phyloP scores from a whole-genome alignment of 1,140 invertebrate genomes.

The Drosophila azteca region DNA sequence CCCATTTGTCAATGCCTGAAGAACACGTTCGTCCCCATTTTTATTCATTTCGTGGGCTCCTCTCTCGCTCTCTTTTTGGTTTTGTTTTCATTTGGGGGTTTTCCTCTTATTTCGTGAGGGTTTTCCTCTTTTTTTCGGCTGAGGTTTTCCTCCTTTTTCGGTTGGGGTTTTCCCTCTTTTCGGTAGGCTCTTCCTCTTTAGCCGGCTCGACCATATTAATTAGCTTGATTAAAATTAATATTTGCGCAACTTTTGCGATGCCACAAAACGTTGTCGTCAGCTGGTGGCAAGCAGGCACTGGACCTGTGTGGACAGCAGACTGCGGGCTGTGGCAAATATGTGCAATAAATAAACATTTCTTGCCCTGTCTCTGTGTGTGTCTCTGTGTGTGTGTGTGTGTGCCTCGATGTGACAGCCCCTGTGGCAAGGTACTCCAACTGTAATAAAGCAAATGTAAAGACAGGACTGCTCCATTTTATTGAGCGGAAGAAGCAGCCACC shows the following conservation, averaged over 20 bases:
- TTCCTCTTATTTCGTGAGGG: background rate
- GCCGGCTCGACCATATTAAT: constrained; percentile 77
- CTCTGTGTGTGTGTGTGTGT: too few relatives aligned
- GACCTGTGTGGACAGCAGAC: background rate
- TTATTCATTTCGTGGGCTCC: constrained; percentile 49
- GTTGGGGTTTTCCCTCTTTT: background rate
- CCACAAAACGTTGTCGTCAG: constrained; percentile 42
- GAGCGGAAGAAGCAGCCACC: constrained; percentile 65
- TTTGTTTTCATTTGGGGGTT: background rate
- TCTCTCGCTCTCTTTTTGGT: too few relatives aligned
- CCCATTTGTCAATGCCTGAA: constrained; percentile 56
- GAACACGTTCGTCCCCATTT: constrained; percentile 49
- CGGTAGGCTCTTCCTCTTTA: constrained; percentile 4
- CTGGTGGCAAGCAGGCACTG: background rate
- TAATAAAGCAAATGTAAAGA: constrained; percentile 78
- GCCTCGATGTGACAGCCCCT: constrained; percentile 52
- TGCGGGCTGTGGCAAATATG: constrained; percentile 40
- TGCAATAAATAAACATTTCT: constrained; percentile 79
- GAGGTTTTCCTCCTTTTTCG: background rate
- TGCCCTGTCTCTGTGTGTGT: background rate
- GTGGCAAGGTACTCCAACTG: constrained; percentile 62
- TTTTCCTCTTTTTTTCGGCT: background rate
- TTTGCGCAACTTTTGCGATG: constrained; percentile 63
- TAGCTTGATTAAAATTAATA: constrained; percentile 83
- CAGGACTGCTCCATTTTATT: constrained; percentile 71